These are phyloP conservation scores for Hofmannophila pseudospretella DNA, from an alignment of 2,888 invertebrate genomes.

Conservation along the genomic window DNA sequence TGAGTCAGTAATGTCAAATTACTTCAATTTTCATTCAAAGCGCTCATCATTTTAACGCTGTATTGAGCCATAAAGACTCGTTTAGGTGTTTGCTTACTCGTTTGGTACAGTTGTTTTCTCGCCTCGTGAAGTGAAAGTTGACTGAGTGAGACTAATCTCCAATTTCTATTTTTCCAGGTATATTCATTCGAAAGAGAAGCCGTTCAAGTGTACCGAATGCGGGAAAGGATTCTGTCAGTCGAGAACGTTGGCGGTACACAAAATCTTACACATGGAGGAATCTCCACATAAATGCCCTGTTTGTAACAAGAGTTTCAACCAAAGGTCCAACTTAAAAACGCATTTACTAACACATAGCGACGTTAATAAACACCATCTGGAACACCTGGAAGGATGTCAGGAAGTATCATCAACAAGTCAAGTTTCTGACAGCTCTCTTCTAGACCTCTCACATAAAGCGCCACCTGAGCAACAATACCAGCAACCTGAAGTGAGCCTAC, in stretches of 20 bases:
- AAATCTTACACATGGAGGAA: conserved; percentile 95
- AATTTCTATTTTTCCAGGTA: conserved; percentile 82
- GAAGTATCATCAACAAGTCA: conserved; percentile 74
- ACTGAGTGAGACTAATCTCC: conserved; percentile 26
- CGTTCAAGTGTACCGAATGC: conserved; percentile 97
- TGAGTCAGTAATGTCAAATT: conserved; percentile 49
- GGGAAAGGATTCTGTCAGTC: conserved; percentile 99
- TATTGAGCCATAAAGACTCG: conserved; percentile 43
- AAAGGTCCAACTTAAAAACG: conserved; percentile 93
- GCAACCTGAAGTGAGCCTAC: conserved; percentile 35
- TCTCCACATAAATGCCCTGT: conserved; percentile 95
- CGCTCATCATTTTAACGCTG: conserved; percentile 37
- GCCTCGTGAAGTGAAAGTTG: conserved; percentile 39
- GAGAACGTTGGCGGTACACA: conserved; percentile 96
- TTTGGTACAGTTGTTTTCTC: conserved; percentile 28
- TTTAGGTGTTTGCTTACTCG: conserved; percentile 42
- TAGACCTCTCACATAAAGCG: conserved; percentile 78
- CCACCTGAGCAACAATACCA: conserved; percentile 42
- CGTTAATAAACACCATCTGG: conserved; percentile 68
- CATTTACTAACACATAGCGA: conserved; percentile 93
- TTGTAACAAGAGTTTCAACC: conserved; percentile 93
- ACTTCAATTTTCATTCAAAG: conserved; percentile 49
- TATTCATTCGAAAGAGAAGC: conserved; percentile 99
- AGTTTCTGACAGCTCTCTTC: conserved; percentile 57
- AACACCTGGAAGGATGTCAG: conserved; percentile 70